Evolutionary conservation across 2,113 vertebrate genomes (phyloP).

Genomic region (mouse (Mus musculus)): GRCm39 chr9:53545001-53545500

Average conservation of each 20-base stretch:
- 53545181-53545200: constrained; percentile 32
- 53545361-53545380: constrained; percentile 98
- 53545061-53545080: constrained; percentile 99
- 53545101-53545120: constrained; percentile 97
- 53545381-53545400: constrained; percentile 99
- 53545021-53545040: constrained; percentile 94
- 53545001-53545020: constrained; percentile 27
- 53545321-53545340: constrained; percentile 98
- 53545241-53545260: not conserved
- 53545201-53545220: constrained; percentile 1
- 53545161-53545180: constrained; percentile 52
- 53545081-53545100: constrained; percentile 99
- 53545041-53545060: constrained; percentile 98
- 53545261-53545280: constrained; percentile 74
- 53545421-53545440: constrained; percentile 80
- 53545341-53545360: constrained; percentile 99
- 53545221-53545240: constrained; percentile 36
- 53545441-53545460: constrained; percentile 56
- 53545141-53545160: constrained; percentile 79
- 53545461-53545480: constrained; percentile 29
- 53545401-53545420: constrained; percentile 98
- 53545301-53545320: constrained; percentile 99
- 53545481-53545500: not conserved
- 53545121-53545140: constrained; percentile 99
- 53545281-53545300: constrained; percentile 99